Conservation (phyloP, 2,888 invertebrate genomes). For the Thera britannica region DNA sequence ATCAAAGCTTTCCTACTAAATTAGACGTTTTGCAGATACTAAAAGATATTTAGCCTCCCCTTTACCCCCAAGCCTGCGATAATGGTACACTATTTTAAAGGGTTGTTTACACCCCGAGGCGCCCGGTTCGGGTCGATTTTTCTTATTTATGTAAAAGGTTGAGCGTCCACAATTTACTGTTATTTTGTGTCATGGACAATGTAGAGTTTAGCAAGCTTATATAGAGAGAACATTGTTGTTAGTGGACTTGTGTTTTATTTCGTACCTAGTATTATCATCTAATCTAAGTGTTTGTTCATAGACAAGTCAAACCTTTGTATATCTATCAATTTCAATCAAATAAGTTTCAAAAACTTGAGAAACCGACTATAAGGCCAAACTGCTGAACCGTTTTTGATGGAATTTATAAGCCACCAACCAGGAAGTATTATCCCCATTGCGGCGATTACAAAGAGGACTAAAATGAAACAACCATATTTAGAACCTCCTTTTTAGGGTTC, state of each 20-base stretch:
- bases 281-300: too few species aligned
- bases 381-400: too few species aligned
- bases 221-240: slow-evolving; percentile 1
- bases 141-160: slow-evolving; percentile 44
- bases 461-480: too few species aligned
- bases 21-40: slow-evolving; percentile 81
- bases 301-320: too few species aligned
- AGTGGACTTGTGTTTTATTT: slow-evolving; percentile 7
- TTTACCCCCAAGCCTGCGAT: slow-evolving; percentile 47
- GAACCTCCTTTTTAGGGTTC: too few species aligned
- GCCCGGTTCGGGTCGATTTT: slow-evolving; percentile 40
- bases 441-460: too few species aligned
- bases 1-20: slow-evolving; percentile 75
- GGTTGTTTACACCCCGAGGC: slow-evolving; percentile 72
- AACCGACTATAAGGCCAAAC: too few species aligned
- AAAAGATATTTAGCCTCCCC: slow-evolving; percentile 75
- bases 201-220: slow-evolving; percentile 20
- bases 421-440: too few species aligned
- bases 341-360: too few species aligned
- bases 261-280: background rate
- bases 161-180: slow-evolving; percentile 32
- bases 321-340: too few species aligned
- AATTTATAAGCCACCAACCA: too few species aligned
- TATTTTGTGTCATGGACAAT: slow-evolving; percentile 25
- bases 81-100: slow-evolving; percentile 76